Evolutionary conservation across 2,888 invertebrate species (phyloP).

Genomic region (Octodonta nipae): DNA sequence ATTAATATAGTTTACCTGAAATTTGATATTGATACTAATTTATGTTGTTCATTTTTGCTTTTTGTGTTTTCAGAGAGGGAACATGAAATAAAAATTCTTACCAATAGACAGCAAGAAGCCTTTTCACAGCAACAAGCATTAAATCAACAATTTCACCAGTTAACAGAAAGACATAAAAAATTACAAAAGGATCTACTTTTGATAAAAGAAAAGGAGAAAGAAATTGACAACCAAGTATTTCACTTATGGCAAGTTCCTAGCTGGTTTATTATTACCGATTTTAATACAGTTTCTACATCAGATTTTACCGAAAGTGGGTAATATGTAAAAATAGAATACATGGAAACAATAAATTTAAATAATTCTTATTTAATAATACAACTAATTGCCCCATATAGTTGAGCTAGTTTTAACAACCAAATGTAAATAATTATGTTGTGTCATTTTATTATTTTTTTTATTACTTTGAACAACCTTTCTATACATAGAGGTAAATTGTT

Average conservation of each 20-base stretch:
- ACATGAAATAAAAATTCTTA: constrained; percentile 29
- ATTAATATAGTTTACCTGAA: no score
- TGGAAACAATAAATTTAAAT: no score
- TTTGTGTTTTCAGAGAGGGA: constrained; percentile 28
- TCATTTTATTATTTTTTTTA: no score
- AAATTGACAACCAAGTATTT: constrained; percentile 27
- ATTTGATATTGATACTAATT: no score
- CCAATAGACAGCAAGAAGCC: constrained; percentile 26
- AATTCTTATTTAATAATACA: no score
- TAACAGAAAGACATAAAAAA: constrained; percentile 28
- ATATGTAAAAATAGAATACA: no score
- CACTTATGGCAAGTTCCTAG: constrained; percentile 33
- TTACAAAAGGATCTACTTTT: constrained; percentile 25
- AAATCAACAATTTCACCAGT: constrained; percentile 25
- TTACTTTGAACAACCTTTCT: no score
- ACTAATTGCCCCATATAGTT: no score
- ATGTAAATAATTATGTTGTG: no score
- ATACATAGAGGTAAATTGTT: no score
- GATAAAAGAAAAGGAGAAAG: constrained; percentile 27
- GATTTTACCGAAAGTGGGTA: constrained; percentile 17
- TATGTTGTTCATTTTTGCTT: constrained; percentile 2
- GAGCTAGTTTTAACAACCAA: no score
- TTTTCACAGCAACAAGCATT: constrained; percentile 25
- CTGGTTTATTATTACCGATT: constrained; percentile 29
- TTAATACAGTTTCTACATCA: constrained; percentile 16